Base-by-base conservation (phyloP, 2,113 vertebrate genomes). In the Cacatua alba region DNA sequence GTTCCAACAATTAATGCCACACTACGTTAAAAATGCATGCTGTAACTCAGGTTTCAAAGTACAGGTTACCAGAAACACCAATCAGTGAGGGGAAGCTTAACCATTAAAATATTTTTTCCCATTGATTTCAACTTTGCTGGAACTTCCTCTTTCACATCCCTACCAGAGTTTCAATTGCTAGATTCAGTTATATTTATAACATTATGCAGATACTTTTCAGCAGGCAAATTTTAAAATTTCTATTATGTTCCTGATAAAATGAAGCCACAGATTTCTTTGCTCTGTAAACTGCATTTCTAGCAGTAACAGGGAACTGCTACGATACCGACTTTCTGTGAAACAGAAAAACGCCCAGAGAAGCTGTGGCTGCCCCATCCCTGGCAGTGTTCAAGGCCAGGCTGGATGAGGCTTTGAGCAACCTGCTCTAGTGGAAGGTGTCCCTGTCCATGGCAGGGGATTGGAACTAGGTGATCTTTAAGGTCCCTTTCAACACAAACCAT, bases 1-100 rank as follows among this genome's bases (percentile, higher is more conserved):
- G 7, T 68, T 81, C 31, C 49, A 77, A 71, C n/a, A 68, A 37
- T 59, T 79, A 82, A 60, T 62, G 29, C 12, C 20, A 31, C 29
- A 46, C 11, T 23, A 23, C 0, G 4, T 43, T 64, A 59, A 70
- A 78, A 78, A 70, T 11, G 14, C 11, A 24, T 0, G 0, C 25
- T 74, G 16, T 35, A 74, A 59, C 19, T 29, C 1, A 0, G 11
- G 16, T 70, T 60, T 84, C 69, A 68, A 80, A 90, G n/a, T 43
- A 72, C 48, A 82, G 29, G 6, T 43, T 43, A 57, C 20, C 57
- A 82, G 52, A 75, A 65, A 84, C 75, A 71, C 24, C 55, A 55
- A 49, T 53, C 33, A 62, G 15, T 44, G 79, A 53, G 12, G 18
- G 21, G 12, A 4, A 77, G 39, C 23, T 63, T 43, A 78, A 8